phyloP scores from a whole-genome alignment of 2,888 invertebrate species.

The Sminthurides aquaticus region DNA sequence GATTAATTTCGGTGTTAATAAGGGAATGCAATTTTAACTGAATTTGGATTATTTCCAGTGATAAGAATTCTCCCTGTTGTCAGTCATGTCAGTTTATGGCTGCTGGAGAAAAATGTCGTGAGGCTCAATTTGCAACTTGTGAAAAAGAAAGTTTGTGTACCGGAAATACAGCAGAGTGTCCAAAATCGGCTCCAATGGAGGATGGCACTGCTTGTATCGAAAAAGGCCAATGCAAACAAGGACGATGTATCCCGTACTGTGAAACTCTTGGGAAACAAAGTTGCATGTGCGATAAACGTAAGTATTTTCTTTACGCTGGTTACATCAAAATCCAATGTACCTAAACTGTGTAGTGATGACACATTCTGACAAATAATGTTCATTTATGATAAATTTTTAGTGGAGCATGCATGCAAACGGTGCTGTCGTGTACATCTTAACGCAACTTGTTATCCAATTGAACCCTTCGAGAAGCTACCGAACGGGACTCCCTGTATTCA shows the following conservation, averaged over 20 bases:
- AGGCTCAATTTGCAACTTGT: conserved; percentile 83
- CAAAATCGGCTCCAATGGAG: conserved; percentile 75
- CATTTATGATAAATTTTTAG: conserved; percentile 50
- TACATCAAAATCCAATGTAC: conserved; percentile 7
- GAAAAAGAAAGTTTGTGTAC: conserved; percentile 86
- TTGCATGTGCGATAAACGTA: conserved; percentile 93
- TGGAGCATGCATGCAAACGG: conserved; percentile 83
- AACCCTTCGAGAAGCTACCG: conserved; percentile 77
- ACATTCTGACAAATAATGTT: conserved; percentile 7
- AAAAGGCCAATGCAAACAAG: conserved; percentile 78
- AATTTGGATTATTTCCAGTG: conserved; percentile 54
- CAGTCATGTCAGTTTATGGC: conserved; percentile 74
- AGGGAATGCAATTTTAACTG: background rate
- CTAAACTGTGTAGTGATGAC: background rate
- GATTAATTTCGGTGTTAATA: background rate
- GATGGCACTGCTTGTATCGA: conserved; percentile 85
- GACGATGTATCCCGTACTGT: conserved; percentile 91
- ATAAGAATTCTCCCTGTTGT: conserved; percentile 93
- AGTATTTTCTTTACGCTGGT: conserved; percentile 42
- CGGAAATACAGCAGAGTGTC: conserved; percentile 71
- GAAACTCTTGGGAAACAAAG: conserved; percentile 86
- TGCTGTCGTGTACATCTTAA: conserved; percentile 88
- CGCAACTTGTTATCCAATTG: conserved; percentile 83
- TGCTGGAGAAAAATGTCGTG: conserved; percentile 58
- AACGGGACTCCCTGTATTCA: conserved; percentile 94